Conservation (phyloP, 1,140 invertebrate genomes). For the Pseudomyrmex gracilis region DNA sequence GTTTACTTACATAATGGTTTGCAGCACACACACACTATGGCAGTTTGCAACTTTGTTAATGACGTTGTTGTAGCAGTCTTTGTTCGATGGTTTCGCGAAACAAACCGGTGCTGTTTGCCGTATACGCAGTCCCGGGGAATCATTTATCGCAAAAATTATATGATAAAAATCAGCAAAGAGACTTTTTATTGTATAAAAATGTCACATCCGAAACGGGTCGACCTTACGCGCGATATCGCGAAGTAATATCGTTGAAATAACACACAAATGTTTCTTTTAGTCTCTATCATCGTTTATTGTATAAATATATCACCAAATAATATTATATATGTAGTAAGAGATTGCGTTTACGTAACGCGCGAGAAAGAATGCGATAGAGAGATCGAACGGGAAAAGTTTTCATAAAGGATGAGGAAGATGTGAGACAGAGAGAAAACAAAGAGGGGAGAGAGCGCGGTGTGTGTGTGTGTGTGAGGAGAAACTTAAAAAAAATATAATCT, state of each 20-base stretch:
- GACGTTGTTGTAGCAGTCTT: conserved; percentile 21
- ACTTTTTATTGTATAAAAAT: not conserved
- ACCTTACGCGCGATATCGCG: not conserved
- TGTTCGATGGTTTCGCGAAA: not conserved
- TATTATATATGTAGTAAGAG: conserved; percentile 74
- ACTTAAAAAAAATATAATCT: conserved; percentile 35
- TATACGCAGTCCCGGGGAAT: not conserved
- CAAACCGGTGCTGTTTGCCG: not conserved
- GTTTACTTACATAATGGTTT: conserved; percentile 47
- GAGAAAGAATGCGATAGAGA: conserved; percentile 62
- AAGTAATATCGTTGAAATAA: not conserved
- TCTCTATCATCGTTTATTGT: conserved; percentile 77
- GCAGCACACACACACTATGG: not conserved
- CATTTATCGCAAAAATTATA: conserved; percentile 3
- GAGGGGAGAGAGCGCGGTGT: not conserved
- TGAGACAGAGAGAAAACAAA: not conserved
- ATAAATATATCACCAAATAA: conserved; percentile 83
- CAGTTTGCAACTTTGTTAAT: conserved; percentile 35
- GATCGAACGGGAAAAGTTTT: conserved; percentile 53
- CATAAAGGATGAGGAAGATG: conserved; percentile 25
- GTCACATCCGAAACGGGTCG: not conserved
- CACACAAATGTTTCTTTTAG: conserved; percentile 18
- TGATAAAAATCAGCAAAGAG: not conserved
- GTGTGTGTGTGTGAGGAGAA: not conserved
- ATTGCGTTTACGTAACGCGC: conserved; percentile 64